These are phyloP conservation scores for Eudasyphora cyanicolor DNA, from an alignment of 2,888 invertebrate genomes.

Conservation along the genomic window DNA sequence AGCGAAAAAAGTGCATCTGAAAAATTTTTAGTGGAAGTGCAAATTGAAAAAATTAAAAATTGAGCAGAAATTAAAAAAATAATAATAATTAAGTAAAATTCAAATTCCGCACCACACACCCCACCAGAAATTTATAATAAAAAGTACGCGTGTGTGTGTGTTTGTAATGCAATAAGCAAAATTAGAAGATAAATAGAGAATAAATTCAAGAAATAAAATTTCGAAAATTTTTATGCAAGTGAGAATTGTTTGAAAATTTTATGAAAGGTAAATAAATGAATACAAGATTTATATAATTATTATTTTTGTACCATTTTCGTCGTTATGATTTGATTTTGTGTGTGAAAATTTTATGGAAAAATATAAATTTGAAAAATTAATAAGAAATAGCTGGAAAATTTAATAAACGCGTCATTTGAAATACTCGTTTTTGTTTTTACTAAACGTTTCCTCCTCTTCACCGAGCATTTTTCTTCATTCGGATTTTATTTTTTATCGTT, in stretches of 20 bases:
- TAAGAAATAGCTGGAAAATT: not conserved
- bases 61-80: not conserved
- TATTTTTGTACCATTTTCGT: not conserved
- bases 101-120: too few relatives aligned
- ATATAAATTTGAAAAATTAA: not conserved
- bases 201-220: not conserved
- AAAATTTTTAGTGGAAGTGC: not conserved
- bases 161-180: not conserved
- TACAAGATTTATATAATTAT: slow-evolving; percentile 1
- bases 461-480: not conserved
- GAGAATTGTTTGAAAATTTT: not conserved
- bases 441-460: not conserved
- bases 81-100: not conserved
- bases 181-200: not conserved
- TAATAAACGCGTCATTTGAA: not conserved
- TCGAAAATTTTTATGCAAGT: not conserved
- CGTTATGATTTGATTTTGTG: not conserved
- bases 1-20: slow-evolving; percentile 18
- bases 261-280: not conserved
- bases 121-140: too few relatives aligned
- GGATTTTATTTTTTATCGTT: slow-evolving; percentile 18
- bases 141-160: too few relatives aligned
- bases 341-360: not conserved
- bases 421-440: not conserved
- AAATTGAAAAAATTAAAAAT: too few relatives aligned